Percentiles rank a stretch among this genome's conserved stretches.
Conservation (phyloP, 2,797 vertebrate species). For the Zenarchopterus dispar region DNA sequence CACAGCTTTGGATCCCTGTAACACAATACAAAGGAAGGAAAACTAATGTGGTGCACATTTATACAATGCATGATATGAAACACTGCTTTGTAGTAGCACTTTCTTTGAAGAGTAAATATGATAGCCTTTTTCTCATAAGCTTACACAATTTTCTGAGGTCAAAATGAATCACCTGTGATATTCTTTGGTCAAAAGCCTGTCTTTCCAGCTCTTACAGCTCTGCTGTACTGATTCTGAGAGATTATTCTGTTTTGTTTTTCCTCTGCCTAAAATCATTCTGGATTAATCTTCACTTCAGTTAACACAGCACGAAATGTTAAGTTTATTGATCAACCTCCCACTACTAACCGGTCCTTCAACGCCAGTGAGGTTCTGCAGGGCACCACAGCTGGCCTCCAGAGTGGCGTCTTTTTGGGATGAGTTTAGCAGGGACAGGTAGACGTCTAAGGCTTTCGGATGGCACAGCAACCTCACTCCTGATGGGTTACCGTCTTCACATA, state of each 20-base stretch:
- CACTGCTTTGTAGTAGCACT: background rate
- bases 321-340: background rate
- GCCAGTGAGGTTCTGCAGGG: constrained; percentile 93
- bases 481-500: constrained; percentile 78
- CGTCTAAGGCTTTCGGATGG: constrained; percentile 86
- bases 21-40: background rate
- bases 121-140: too few relatives aligned
- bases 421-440: constrained; percentile 87
- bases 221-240: too few relatives aligned
- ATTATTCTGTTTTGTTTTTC: background rate
- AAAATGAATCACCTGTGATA: too few relatives aligned
- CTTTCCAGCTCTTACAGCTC: too few relatives aligned
- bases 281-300: background rate
- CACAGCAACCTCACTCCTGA: constrained; percentile 85
- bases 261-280: background rate
- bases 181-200: too few relatives aligned
- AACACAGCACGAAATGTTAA: background rate
- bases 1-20: constrained; percentile 86
- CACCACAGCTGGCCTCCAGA: constrained; percentile 89
- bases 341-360: constrained; percentile 82
- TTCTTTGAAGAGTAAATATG: too few relatives aligned
- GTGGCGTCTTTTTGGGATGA: constrained; percentile 86
- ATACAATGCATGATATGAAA: background rate
- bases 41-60: background rate
- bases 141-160: too few relatives aligned